Evolutionary conservation across 2,113 vertebrate genomes (phyloP).

Genomic region (Nothocercus nigrocapillus): DNA sequence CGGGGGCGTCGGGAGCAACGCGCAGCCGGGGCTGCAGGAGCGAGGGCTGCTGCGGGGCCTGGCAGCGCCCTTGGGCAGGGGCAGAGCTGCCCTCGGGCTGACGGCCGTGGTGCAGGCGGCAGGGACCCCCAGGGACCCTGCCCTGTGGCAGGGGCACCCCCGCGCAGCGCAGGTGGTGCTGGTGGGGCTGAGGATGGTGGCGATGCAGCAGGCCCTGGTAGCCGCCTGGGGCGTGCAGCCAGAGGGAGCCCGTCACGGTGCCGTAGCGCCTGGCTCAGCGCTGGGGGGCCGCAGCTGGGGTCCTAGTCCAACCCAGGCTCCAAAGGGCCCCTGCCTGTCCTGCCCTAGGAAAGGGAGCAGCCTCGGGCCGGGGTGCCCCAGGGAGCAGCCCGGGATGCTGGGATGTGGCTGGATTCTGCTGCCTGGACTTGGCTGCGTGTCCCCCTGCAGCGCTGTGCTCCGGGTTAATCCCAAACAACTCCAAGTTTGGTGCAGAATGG

Average conservation of each 20-base stretch:
- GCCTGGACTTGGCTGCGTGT: background rate
- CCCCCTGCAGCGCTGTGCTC: background rate
- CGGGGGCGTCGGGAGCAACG: too few species aligned
- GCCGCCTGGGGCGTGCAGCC: background rate
- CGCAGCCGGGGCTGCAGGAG: background rate
- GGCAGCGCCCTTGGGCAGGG: background rate
- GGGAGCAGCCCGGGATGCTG: background rate
- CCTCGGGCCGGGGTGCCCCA: background rate
- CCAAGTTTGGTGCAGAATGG: background rate
- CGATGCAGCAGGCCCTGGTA: slow-evolving; percentile 24
- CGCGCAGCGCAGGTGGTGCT: background rate
- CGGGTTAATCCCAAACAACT: background rate
- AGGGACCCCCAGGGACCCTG: background rate
- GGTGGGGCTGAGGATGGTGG: background rate
- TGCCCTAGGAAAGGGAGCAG: background rate
- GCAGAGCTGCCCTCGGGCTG: background rate
- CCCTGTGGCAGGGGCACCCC: background rate
- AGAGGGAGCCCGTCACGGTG: slow-evolving; percentile 15
- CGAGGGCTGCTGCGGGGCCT: background rate
- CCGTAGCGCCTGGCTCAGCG: slow-evolving; percentile 40
- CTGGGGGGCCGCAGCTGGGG: too few species aligned
- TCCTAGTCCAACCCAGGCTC: background rate
- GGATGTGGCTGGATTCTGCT: background rate
- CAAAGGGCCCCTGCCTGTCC: background rate
- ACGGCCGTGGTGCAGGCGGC: background rate